Evolutionary conservation across 2,888 invertebrate species (phyloP), one percentile per base, ranked within the genome.

Genomic region (Netelia inedita): DNA sequence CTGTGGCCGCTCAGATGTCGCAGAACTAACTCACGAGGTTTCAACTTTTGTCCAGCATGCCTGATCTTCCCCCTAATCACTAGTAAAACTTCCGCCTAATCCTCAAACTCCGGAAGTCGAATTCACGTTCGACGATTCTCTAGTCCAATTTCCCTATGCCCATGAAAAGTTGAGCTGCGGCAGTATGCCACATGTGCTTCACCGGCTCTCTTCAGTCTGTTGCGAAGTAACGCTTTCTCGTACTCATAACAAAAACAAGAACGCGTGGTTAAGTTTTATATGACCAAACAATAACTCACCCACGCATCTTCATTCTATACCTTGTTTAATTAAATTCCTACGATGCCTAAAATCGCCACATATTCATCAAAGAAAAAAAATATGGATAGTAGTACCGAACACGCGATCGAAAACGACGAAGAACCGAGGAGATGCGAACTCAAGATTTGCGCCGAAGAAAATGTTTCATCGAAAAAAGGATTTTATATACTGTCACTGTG

Each of bases 401-500:
- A 57, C 3, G 19, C 81, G 8, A 53, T 57, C 6, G 84, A 85
- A 35, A 61, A 82, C 21, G 23, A 78, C 61, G 65, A 86, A 5
- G 82, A 79, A 57, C 85, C 55, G 59, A 88, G 74, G 66, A 88
- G 86, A 72, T 83, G 65, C 21, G 91, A 92, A 79, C 88, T 91
- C 57, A 83, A 69, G 1, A 83, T 89, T 81, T 91, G 82, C 1
- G 90, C 92, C 50, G 96, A 96, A 93, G 95, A 94, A 69, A 94
- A 94, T 0, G 94, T 95, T 46, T 94, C 95, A 0, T 88, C 94
- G 11, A 50, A 43, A 0, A 94, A 95, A 43, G 94, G 95, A 82
- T 94, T 95, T 2, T 97, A 96, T 89, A 94, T 96, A 72, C 94
- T 96, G 63, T 95, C 95, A 79, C 90, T 97, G 85, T 94, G 94